Percentiles rank a stretch among this genome's conserved stretches.
Conservation (phyloP, 1,140 invertebrate genomes). For the Brachionus calyciflorus region DNA sequence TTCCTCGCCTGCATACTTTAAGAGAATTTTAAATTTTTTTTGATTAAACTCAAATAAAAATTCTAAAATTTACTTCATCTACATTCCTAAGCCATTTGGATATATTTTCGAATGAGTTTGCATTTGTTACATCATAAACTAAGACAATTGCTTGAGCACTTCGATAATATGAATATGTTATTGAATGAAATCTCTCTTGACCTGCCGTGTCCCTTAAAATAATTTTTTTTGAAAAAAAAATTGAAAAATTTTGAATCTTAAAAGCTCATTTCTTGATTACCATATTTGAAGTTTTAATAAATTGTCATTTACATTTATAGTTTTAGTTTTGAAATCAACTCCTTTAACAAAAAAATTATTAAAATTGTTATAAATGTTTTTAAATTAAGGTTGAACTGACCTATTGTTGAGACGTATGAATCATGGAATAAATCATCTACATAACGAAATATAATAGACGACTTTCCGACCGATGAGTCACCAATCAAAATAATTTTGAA, state of each 20-base stretch:
- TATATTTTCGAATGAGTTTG: slow-evolving; percentile 97
- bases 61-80: slow-evolving; percentile 70
- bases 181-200: slow-evolving; percentile 68
- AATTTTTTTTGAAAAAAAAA: slow-evolving; percentile 24
- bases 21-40: background rate
- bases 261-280: slow-evolving; percentile 52
- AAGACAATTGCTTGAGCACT: slow-evolving; percentile 84
- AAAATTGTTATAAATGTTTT: too few species aligned
- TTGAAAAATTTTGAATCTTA: background rate
- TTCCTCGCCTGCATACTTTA: slow-evolving; percentile 63
- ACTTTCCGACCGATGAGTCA: slow-evolving; percentile 88
- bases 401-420: slow-evolving; percentile 36
- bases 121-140: slow-evolving; percentile 96
- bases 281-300: slow-evolving; percentile 65
- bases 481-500: slow-evolving; percentile 86
- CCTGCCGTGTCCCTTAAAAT: slow-evolving; percentile 65
- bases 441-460: slow-evolving; percentile 88
- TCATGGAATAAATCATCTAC: slow-evolving; percentile 74
- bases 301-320: slow-evolving; percentile 63
- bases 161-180: slow-evolving; percentile 68
- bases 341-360: too few species aligned
- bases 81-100: slow-evolving; percentile 97
- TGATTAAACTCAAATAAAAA: background rate
- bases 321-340: slow-evolving; percentile 65
- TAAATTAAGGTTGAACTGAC: too few species aligned